Conservation (phyloP, 1,140 invertebrate species). For the Nomia melanderi region DNA sequence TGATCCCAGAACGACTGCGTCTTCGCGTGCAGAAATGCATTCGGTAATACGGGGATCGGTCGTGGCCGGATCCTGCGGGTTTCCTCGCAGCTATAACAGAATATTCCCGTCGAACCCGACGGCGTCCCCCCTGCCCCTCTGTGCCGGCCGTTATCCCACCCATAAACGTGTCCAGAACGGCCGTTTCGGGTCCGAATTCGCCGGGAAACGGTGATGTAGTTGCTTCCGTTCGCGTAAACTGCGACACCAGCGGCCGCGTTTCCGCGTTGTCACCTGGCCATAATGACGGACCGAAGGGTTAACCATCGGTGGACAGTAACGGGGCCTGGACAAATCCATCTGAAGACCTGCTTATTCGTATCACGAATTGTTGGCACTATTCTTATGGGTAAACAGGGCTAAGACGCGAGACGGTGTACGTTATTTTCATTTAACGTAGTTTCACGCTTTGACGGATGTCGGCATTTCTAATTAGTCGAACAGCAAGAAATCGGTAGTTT, state of each 20-base stretch:
- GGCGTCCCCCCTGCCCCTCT: conserved; percentile 52
- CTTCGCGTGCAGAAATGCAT: conserved; percentile 4
- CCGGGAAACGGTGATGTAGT: background rate
- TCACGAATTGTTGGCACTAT: too few relatives aligned
- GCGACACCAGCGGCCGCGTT: background rate
- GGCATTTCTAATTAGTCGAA: too few relatives aligned
- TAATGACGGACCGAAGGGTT: conserved; percentile 5
- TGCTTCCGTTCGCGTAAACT: conserved; percentile 11
- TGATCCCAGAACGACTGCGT: background rate
- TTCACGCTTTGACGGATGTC: too few relatives aligned
- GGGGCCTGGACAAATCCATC: too few relatives aligned
- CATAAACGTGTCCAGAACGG: conserved; percentile 46
- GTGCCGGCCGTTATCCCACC: conserved; percentile 56
- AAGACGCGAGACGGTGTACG: too few relatives aligned
- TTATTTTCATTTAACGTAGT: too few relatives aligned
- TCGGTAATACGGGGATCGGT: conserved; percentile 14
- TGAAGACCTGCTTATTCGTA: too few relatives aligned
- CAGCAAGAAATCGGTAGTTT: too few relatives aligned
- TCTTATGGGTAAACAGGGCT: too few relatives aligned
- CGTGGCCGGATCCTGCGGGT: conserved; percentile 39
- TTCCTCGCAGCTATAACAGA: conserved; percentile 62
- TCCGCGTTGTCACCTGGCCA: background rate
- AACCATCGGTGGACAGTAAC: background rate
- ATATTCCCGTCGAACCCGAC: conserved; percentile 36
- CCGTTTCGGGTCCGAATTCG: conserved; percentile 9